Base-by-base conservation (phyloP, 53 echinoderm and acorn worm species). In the Glandiceps talaboti region DNA sequence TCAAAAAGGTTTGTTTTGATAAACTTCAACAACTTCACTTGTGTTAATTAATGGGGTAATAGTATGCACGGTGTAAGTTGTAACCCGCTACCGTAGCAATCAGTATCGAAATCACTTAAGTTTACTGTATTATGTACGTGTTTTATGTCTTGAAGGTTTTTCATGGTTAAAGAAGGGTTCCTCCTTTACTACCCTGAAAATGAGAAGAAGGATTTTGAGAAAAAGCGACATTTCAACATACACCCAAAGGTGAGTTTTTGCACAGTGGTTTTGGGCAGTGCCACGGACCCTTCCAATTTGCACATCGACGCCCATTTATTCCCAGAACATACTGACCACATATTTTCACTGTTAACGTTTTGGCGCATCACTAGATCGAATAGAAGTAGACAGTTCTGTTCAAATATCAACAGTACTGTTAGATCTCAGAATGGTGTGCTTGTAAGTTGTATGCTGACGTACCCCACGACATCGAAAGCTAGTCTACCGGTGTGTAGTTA, bases 191-290 rank as follows among this genome's bases (percentile, higher is more conserved):
- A 97, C 75, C 83, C 97, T 12, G 97, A 97, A 81, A 97, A 88
- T 97, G 97, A 97, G 81, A 97, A 97, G 82, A 83, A 90, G 73
- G 97, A 97, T 74, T 97, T 97, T 84, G 97, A 97, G 80, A 88
- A 90, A 73, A 97, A 89, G 79, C 85, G 88, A 31, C 88, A 82
- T 75, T 97, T 97, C 84, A 92, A 97, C 80, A 91, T 97, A 86
- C 97, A 97, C 77, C 97, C 97, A 26, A 97, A 97, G 97, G 97
- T 97, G 87, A 81, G 85, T n/a, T n/a, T n/a, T n/a, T n/a, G n/a
- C n/a, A n/a, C n/a, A n/a, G n/a, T n/a, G n/a, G n/a, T n/a, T n/a
- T n/a, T n/a, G n/a, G n/a, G n/a, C n/a, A n/a, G n/a, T n/a, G n/a
- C n/a, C n/a, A n/a, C n/a, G n/a, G n/a, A n/a, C n/a, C n/a, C n/a